phyloP scores from a whole-genome alignment of 30 jellyfish, hydroid and myxozoan genomes.

The Aurelia aurita complex sp. Pacific region DNA sequence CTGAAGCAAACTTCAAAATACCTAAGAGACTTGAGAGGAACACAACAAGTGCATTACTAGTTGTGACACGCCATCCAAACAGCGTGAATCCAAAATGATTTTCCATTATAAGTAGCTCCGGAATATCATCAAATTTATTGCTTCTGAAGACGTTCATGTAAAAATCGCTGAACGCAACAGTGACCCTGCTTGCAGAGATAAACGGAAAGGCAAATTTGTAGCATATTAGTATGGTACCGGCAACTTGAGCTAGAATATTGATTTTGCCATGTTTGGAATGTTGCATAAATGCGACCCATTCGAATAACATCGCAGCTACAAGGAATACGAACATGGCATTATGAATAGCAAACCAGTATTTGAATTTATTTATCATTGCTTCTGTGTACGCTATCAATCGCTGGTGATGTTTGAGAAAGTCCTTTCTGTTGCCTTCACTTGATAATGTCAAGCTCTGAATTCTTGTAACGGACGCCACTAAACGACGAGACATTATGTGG shows the following conservation, averaged over 20 bases:
- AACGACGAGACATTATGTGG: slow-evolving; percentile 42
- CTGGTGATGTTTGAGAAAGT: slow-evolving; percentile 30
- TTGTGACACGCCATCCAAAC: slow-evolving; percentile 45
- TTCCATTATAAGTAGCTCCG: slow-evolving; percentile 32
- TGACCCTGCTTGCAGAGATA: slow-evolving; percentile 66
- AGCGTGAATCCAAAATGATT: slow-evolving; percentile 35
- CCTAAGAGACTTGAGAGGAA: slow-evolving; percentile 59
- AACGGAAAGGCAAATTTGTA: slow-evolving; percentile 65
- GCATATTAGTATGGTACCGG: slow-evolving; percentile 48
- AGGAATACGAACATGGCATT: slow-evolving; percentile 30
- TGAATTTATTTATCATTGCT: slow-evolving; percentile 24
- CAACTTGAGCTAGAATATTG: slow-evolving; percentile 44
- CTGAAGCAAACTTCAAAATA: slow-evolving; percentile 37
- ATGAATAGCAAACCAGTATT: slow-evolving; percentile 60
- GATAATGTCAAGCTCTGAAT: slow-evolving; percentile 5
- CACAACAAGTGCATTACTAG: slow-evolving; percentile 38
- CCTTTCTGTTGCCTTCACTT: slow-evolving; percentile 11
- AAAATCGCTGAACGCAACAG: slow-evolving; percentile 33
- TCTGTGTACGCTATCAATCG: slow-evolving; percentile 19
- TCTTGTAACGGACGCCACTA: slow-evolving; percentile 4
- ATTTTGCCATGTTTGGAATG: slow-evolving; percentile 22
- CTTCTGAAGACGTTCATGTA: slow-evolving; percentile 31
- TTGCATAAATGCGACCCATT: slow-evolving; percentile 54
- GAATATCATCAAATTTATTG: slow-evolving; percentile 45
- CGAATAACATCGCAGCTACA: slow-evolving; percentile 59